A percentile compares a stretch with the other conserved stretches of the same genome.
phyloP scores from a whole-genome alignment of 2,888 invertebrate species.

The Leptothorax acervorum region DNA sequence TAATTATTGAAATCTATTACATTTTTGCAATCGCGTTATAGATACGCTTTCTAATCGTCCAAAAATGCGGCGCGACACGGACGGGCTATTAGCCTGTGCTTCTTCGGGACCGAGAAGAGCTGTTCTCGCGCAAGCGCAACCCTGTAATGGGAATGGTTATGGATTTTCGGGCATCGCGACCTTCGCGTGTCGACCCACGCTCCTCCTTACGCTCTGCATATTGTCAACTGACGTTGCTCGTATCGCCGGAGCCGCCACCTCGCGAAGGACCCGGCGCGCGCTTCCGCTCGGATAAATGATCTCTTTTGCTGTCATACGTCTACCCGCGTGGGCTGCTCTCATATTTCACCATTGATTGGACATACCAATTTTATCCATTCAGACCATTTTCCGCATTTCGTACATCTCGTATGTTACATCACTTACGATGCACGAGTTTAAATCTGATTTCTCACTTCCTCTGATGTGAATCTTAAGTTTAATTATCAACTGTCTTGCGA shows the following conservation, averaged over 20 bases:
- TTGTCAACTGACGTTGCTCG: conserved; percentile 58
- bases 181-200: conserved; percentile 77
- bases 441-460: neutral
- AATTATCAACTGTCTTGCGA: neutral
- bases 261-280: conserved; percentile 27
- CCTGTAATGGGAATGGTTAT: conserved; percentile 79
- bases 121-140: conserved; percentile 76
- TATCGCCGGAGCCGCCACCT: conserved; percentile 25
- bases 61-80: conserved; percentile 64
- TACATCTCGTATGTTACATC: neutral
- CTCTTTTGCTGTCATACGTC: neutral
- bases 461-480: neutral
- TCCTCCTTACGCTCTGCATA: conserved; percentile 68
- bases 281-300: conserved; percentile 34
- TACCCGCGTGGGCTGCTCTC: neutral
- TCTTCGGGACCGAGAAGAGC: conserved; percentile 64
- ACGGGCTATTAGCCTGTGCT: conserved; percentile 63
- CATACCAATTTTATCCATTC: conserved; percentile 12
- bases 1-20: neutral
- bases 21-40: neutral
- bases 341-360: conserved; percentile 19
- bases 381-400: neutral
- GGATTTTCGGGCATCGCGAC: conserved; percentile 81
- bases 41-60: conserved; percentile 48
- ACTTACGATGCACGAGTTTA: neutral